Evolutionary conservation across 2,888 invertebrate species (phyloP), one percentile per base, ranked within the genome.

Genomic region (Osmoderma eremita): DNA sequence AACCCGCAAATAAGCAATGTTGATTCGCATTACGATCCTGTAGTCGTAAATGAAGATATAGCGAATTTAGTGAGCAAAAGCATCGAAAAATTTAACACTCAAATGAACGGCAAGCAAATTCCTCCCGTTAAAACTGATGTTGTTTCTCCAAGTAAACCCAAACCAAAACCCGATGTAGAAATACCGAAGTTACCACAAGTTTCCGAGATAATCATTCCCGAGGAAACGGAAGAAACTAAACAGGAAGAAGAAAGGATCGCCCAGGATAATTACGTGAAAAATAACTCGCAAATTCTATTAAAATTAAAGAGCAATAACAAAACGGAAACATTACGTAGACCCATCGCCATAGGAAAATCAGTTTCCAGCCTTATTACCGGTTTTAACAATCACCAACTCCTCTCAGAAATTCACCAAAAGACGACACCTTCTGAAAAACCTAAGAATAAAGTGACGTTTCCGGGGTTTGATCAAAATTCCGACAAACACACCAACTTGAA

Each of bases 151-250:
- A 63, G 38, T 10, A 66, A 58, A 38, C 65, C 70, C 5, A 78
- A 77, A 58, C 76, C 72, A 65, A 79, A 85, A 83, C 75, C 83
- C 80, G 79, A 86, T 82, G 76, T 86, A 73, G 90, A 90, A 77
- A 90, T 91, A 79, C 91, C 91, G 69, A 90, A 89, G 83, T 84
- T 91, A 77, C 90, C 91, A 41, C 90, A 90, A 81, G 91, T 91
- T 70, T 90, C 90, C 45, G 90, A 90, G 78, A 90, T 91, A 64
- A 88, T 91, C 67, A 90, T 89, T 69, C 90, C 90, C 0, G 90
- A 88, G 66, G 88, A 88, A 78, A 85, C 84, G 65, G 78, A 78
- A 56, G 75, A 77, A 30, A 69, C 75, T 36, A 74, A 77, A 65
- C 56, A 64, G 6, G 74, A 77, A 48, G 78, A 79, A 56, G 79